phyloP scores from a whole-genome alignment of 2,113 vertebrate genomes.

The Coptodon rendalli region DNA sequence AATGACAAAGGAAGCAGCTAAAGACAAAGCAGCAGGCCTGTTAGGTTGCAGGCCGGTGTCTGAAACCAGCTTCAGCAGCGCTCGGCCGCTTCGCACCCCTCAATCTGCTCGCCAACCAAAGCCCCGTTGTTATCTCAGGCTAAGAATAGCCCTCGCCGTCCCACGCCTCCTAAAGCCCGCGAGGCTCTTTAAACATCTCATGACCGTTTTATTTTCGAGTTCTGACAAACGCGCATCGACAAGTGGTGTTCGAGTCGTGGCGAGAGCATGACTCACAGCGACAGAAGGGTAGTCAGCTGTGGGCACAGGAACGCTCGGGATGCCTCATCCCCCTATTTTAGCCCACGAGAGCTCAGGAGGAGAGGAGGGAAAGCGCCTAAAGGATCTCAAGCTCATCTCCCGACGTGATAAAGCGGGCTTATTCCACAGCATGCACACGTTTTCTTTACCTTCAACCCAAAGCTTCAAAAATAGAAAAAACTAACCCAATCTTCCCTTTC shows the following conservation, averaged over 20 bases:
- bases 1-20: background rate
- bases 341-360: background rate
- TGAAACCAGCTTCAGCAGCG: background rate
- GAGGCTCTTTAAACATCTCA: background rate
- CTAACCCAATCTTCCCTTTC: background rate
- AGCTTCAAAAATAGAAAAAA: background rate
- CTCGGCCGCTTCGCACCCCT: background rate
- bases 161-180: background rate
- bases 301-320: background rate
- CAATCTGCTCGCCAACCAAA: background rate
- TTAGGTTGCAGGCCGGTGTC: background rate
- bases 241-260: background rate
- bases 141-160: background rate
- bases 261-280: constrained; percentile 16
- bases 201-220: background rate
- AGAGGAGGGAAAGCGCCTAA: background rate
- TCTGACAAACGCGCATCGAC: background rate
- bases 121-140: background rate
- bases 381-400: constrained; percentile 26
- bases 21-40: background rate
- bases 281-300: background rate
- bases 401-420: background rate
- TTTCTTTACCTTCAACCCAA: background rate
- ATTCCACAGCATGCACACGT: background rate
- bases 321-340: constrained; percentile 7